Evolutionary conservation across 2,797 vertebrate genomes (phyloP).

Genomic region (Acanthurus tractus): DNA sequence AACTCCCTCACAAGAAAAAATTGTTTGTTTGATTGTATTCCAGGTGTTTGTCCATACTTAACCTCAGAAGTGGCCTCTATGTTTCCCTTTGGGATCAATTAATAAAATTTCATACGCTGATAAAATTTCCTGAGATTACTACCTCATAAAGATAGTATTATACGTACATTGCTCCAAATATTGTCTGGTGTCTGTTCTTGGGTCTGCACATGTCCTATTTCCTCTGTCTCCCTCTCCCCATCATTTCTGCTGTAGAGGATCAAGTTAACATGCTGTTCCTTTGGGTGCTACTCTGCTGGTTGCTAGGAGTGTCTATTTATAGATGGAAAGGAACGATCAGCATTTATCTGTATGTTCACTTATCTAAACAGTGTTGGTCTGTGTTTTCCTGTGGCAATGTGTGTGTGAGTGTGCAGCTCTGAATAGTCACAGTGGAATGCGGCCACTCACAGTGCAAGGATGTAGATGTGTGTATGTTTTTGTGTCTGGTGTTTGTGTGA

Average conservation of each 20-base stretch:
- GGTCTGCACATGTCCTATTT: constrained; percentile 19
- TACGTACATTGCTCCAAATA: background rate
- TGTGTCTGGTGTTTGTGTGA: constrained; percentile 14
- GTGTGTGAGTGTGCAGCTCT: constrained; percentile 18
- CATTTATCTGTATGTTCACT: constrained; percentile 63
- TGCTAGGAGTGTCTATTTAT: constrained; percentile 76
- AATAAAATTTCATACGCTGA: background rate
- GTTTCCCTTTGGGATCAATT: background rate
- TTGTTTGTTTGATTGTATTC: background rate
- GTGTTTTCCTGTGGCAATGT: constrained; percentile 42
- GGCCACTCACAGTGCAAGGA: constrained; percentile 12
- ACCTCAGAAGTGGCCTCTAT: background rate
- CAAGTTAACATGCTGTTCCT: constrained; percentile 65
- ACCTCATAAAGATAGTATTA: constrained; percentile 1
- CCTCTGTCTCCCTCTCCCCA: background rate
- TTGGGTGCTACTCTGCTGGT: constrained; percentile 63
- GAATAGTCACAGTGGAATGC: constrained; percentile 37
- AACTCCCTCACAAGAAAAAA: background rate
- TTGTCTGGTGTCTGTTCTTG: constrained; percentile 26
- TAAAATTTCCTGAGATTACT: constrained; percentile 7
- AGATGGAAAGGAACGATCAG: constrained; percentile 62
- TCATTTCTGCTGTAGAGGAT: constrained; percentile 53
- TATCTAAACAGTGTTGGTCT: constrained; percentile 68
- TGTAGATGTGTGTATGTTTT: constrained; percentile 12
- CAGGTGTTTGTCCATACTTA: background rate